These are phyloP conservation scores for Araneus ventricosus DNA, from an alignment of 1,140 invertebrate genomes.

Conservation along the genomic window DNA sequence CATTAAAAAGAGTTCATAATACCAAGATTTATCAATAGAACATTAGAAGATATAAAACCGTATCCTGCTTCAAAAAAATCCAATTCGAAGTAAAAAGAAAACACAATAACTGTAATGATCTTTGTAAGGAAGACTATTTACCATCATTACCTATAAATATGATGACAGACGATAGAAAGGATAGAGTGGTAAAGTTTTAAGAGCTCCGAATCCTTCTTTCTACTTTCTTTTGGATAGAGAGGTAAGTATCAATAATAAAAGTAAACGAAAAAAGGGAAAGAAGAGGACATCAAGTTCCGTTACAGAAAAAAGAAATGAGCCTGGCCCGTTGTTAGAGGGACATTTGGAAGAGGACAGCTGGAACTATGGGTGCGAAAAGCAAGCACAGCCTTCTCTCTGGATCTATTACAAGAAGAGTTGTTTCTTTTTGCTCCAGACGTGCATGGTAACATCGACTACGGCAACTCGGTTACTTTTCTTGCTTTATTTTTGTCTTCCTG, in stretches of 20 bases:
- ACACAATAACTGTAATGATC: conserved; percentile 11
- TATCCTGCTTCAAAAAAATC: background rate
- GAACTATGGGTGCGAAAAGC: conserved; percentile 8
- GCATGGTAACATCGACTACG: background rate
- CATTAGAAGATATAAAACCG: too few relatives aligned
- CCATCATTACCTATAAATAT: conserved; percentile 9
- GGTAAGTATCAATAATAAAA: conserved; percentile 18
- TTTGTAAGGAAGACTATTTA: background rate
- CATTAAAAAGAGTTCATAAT: too few relatives aligned
- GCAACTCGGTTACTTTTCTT: too few relatives aligned
- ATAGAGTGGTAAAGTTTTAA: conserved; percentile 31
- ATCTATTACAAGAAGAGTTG: background rate
- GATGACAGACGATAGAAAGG: conserved; percentile 3
- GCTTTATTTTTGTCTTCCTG: background rate
- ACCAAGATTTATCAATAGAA: too few relatives aligned
- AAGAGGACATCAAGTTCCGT: background rate
- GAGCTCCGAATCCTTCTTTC: background rate
- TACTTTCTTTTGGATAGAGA: background rate
- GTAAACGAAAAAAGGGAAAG: background rate
- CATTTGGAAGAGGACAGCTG: background rate
- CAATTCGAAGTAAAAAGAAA: background rate
- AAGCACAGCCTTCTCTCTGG: background rate
- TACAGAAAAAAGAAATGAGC: background rate
- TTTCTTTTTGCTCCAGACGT: background rate
- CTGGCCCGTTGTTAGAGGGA: background rate